Conservation (phyloP, 30 jellyfish, hydroid and myxozoan genomes). For the Haliclystus octoradiatus region DNA sequence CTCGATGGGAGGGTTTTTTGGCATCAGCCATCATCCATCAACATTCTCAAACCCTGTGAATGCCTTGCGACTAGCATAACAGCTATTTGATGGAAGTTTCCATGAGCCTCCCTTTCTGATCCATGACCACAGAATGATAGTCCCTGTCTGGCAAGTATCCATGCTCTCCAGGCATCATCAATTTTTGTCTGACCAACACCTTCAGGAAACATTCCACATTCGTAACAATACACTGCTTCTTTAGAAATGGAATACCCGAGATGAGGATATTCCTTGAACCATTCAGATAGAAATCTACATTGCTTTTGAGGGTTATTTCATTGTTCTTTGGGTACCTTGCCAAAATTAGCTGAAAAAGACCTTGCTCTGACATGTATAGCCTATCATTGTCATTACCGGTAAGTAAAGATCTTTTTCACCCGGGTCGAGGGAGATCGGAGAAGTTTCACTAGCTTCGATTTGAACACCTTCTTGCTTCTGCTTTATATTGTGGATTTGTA, state of each 20-base stretch:
- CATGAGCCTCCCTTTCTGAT: constrained; percentile 21
- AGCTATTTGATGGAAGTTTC: constrained; percentile 21
- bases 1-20: constrained; percentile 6
- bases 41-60: constrained; percentile 11
- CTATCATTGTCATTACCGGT: too few relatives aligned
- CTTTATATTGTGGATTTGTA: too few relatives aligned
- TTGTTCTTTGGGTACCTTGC: constrained; percentile 37
- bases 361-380: constrained; percentile 19
- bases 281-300: constrained; percentile 36
- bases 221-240: constrained; percentile 36
- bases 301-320: constrained; percentile 42
- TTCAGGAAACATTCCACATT: constrained; percentile 37
- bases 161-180: constrained; percentile 37
- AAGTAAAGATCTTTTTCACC: too few relatives aligned
- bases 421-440: too few relatives aligned
- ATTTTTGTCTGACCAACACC: constrained; percentile 44
- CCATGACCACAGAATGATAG: constrained; percentile 24
- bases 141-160: constrained; percentile 20
- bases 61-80: constrained; percentile 27
- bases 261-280: constrained; percentile 46
- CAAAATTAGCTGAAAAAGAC: constrained; percentile 36
- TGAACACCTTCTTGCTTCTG: too few relatives aligned
- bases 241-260: constrained; percentile 42
- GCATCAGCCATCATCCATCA: constrained; percentile 23
- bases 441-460: too few relatives aligned